Conservation (phyloP, 2,113 vertebrate species). For the Pterophyllum scalare region DNA sequence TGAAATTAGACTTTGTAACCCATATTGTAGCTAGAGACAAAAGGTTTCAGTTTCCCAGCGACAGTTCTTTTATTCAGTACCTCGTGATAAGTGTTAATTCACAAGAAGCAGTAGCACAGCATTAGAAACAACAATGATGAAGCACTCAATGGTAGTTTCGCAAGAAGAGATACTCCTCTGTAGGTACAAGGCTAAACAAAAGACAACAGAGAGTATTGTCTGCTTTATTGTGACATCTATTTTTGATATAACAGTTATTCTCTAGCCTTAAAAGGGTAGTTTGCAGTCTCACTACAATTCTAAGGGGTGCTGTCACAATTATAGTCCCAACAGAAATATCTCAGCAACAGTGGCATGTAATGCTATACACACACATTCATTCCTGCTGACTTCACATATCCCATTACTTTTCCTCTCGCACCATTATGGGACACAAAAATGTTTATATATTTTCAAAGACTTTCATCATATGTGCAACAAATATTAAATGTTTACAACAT, state of each 20-base stretch:
- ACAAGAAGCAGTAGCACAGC: background rate
- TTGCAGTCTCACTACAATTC: background rate
- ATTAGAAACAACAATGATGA: background rate
- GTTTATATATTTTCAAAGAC: background rate
- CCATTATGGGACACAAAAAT: background rate
- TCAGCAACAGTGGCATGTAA: no score
- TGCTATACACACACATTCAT: no score
- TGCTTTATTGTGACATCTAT: background rate
- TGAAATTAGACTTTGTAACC: constrained; percentile 19
- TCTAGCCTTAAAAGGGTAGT: background rate
- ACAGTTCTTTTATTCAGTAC: background rate
- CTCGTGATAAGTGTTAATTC: background rate
- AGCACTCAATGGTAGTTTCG: background rate
- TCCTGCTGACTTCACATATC: background rate
- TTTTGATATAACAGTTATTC: background rate
- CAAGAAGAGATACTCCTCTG: no score
- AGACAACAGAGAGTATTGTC: background rate
- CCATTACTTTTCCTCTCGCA: background rate
- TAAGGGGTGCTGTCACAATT: background rate
- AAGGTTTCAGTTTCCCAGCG: background rate
- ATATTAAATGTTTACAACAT: background rate
- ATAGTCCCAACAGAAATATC: no score
- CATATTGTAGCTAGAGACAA: background rate
- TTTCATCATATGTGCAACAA: background rate
- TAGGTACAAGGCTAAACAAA: background rate